Conservation (phyloP, 2,888 invertebrate genomes). For the Lamellibrachia satsuma region DNA sequence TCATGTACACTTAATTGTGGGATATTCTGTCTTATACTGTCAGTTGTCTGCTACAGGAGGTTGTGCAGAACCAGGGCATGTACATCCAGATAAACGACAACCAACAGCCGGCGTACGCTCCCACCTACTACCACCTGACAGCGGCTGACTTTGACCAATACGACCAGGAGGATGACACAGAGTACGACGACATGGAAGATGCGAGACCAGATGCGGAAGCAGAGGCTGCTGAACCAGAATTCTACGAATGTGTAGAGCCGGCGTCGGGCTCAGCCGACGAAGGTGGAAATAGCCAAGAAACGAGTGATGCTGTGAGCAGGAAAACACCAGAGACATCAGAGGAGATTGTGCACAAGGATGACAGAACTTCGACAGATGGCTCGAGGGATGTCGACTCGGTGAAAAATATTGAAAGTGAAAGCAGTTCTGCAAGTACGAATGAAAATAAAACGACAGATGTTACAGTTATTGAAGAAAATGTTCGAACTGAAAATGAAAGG, state of each 20-base stretch:
- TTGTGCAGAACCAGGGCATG: not conserved
- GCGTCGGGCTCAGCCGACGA: not conserved
- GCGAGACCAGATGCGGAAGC: not conserved
- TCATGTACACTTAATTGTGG: no score
- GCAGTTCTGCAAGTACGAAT: not conserved
- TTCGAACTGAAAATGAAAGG: not conserved
- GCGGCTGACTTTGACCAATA: not conserved
- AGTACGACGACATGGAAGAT: not conserved
- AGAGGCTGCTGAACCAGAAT: not conserved
- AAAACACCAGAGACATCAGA: not conserved
- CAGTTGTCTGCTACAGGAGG: not conserved
- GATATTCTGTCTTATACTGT: not conserved
- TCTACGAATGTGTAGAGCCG: not conserved
- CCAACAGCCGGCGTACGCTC: not conserved
- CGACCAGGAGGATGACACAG: not conserved
- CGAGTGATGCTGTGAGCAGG: not conserved
- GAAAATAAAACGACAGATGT: not conserved
- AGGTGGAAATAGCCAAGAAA: not conserved
- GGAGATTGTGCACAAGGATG: not conserved
- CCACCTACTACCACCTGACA: not conserved
- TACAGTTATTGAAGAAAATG: not conserved
- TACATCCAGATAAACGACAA: not conserved
- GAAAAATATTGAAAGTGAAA: not conserved
- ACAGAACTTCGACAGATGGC: not conserved
- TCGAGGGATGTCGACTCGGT: not conserved